Evolutionary conservation across 2,888 invertebrate genomes (phyloP), one percentile per base, ranked within the genome.

Genomic region (Seira sanloemensis): DNA sequence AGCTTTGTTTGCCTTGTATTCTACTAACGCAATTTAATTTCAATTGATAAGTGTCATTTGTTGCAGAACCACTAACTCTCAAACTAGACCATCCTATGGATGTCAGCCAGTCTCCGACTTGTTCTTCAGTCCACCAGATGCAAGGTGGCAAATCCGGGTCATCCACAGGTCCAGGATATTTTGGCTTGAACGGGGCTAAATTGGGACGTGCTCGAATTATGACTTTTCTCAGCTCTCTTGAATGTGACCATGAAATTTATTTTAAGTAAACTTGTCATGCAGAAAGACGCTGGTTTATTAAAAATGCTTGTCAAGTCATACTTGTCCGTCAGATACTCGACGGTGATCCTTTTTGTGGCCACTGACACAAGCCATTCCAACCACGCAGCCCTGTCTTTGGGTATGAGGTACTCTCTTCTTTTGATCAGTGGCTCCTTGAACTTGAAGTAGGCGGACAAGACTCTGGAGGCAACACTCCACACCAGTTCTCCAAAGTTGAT

Each of bases 71-170:
- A n/a, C n/a, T 46, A 75, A 86, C 85, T 69, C 62, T 74, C 1
- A 88, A 67, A 16, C 86, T 67, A 1, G 82, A 80, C 74, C 58
- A 87, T 46, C 88, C 88, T 5, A 68, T 58, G 0, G 73, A 74
- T 1, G 27, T 66, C 21, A 89, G 65, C 88, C 88, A 89, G 16
- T 86, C 86, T 19, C 81, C 88, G 9, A 88, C 86, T 77, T 88
- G 81, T 7, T 84, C 76, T 19, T 71, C 78, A 65, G 65, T 69
- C 89, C 89, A 89, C 12, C 37, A 16, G 26, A 81, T 81, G 25
- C 88, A 88, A 19, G 69, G 73, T 2, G 88, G 88, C 0, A 86
- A 58, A 23, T 88, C 87, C 7, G 86, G 85, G 58, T 89, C 89
- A 4, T 18, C 37, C 0, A 24, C 58, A 0, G 71, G 24, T 1